Conservation (phyloP, 2,113 vertebrate genomes). For the Heterocephalus glaber region DNA sequence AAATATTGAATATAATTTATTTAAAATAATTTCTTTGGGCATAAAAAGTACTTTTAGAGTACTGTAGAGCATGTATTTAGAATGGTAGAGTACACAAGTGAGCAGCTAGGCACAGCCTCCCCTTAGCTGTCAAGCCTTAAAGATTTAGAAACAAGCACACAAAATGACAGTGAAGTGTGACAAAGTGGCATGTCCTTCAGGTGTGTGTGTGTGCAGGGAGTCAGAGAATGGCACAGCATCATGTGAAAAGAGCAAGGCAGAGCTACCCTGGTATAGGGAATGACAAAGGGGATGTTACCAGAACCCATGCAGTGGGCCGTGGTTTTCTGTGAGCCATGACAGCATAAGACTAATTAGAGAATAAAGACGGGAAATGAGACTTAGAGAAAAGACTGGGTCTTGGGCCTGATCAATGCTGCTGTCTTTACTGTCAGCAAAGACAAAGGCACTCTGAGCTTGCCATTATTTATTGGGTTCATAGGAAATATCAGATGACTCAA, state of each 20-base stretch:
- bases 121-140: neutral
- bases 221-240: neutral
- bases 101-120: neutral
- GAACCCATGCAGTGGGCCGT: too few species aligned
- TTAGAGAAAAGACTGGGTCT: too few species aligned
- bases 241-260: neutral
- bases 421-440: too few species aligned
- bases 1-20: neutral
- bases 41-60: neutral
- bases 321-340: too few species aligned
- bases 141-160: neutral
- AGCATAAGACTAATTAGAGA: too few species aligned
- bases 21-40: neutral
- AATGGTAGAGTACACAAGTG: neutral
- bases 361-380: too few species aligned
- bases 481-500: too few species aligned
- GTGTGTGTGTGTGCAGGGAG: neutral
- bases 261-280: neutral
- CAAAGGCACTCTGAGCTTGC: too few species aligned
- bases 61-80: neutral
- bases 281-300: too few species aligned
- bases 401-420: too few species aligned
- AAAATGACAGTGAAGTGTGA: neutral
- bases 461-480: too few species aligned
- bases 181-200: too few species aligned